Base-by-base conservation (phyloP, 2,888 invertebrate species). In the Zootermopsis nevadensis region DNA sequence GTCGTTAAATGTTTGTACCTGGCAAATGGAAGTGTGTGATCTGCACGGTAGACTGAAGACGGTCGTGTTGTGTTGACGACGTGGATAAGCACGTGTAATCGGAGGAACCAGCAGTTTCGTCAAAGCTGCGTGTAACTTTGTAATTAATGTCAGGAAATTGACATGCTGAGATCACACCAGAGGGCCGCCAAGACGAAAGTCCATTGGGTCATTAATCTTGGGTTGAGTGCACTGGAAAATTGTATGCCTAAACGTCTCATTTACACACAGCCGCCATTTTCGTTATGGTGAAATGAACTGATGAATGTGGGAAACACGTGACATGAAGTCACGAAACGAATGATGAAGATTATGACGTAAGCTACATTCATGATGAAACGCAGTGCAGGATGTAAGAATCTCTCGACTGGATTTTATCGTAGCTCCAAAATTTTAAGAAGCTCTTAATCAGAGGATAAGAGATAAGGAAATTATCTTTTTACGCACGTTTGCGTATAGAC, bases 71-170 rank as follows among this genome's bases (percentile, higher is more conserved):
- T 6, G 38, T 24, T 42, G 42, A 74, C 1, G n/a, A 74, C 77
- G 60, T 33, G 74, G 77, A 82, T 82, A 53, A 82, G 35, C 60
- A 82, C 35, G 60, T n/a, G 60, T 77, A 82, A 77, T 82, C 77
- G 60, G 35, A 80, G 33, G 35, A 72, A 74, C 80, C 80, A 72
- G 80, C 72, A 80, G 69, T 72, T 77, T 80, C 31, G 80, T 83
- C 80, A 80, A 19, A 33, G 42, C 80, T 31, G 42, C 77, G 77
- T 82, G 35, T 76, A 69, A 53, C 33, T 30, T 66, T 55, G 48
- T 80, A 79, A 83, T 83, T 83, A 83, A 67, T 80, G 33, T 48
- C 53, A 55, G 74, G 72, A 83, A 79, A 72, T 77, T 67, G 77
- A 82, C 48, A 79, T 67, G 35, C 79, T 60, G 67, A 42, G 35